These are phyloP conservation scores for Sebastes oblongus DNA, from an alignment of 2,797 vertebrate genomes.

Conservation along the genomic window DNA sequence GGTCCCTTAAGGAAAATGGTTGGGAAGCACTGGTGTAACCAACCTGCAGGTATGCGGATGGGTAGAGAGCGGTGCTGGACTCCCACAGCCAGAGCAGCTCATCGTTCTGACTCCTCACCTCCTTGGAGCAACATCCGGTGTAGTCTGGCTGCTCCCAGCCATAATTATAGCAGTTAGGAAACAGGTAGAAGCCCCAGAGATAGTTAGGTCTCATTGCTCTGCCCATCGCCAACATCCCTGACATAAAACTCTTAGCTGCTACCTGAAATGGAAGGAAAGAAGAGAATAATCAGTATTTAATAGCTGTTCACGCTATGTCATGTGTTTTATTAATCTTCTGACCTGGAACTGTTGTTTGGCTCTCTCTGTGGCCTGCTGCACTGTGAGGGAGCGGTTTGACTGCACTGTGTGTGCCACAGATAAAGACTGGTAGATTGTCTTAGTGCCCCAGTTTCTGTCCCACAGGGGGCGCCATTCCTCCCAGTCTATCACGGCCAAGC, in stretches of 20 bases:
- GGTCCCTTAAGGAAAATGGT: too few relatives aligned
- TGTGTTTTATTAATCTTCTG: background rate
- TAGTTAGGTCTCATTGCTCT: constrained; percentile 79
- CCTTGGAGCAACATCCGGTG: constrained; percentile 78
- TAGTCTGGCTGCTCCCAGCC: constrained; percentile 78
- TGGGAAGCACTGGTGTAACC: background rate
- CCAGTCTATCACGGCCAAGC: constrained; percentile 89
- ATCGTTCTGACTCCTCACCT: constrained; percentile 84
- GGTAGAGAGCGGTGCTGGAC: constrained; percentile 87
- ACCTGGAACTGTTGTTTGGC: constrained; percentile 82
- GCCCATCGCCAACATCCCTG: constrained; percentile 78
- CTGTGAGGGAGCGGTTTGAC: constrained; percentile 59
- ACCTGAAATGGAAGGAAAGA: constrained; percentile 66
- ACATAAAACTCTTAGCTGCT: constrained; percentile 80
- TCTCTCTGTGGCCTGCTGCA: constrained; percentile 28
- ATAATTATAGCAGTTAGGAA: constrained; percentile 89
- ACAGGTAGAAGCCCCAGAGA: constrained; percentile 89
- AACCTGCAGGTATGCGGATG: constrained; percentile 84
- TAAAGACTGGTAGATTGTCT: constrained; percentile 80
- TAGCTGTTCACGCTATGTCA: background rate
- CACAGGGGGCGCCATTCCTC: constrained; percentile 88
- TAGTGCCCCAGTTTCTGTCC: constrained; percentile 87
- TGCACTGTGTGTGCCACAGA: constrained; percentile 77
- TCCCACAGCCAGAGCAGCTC: constrained; percentile 86
- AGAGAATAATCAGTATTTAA: background rate